A percentile compares a stretch with the other conserved stretches of the same genome.
Conservation (phyloP, 2,888 invertebrate genomes). For the Clostera curtula region DNA sequence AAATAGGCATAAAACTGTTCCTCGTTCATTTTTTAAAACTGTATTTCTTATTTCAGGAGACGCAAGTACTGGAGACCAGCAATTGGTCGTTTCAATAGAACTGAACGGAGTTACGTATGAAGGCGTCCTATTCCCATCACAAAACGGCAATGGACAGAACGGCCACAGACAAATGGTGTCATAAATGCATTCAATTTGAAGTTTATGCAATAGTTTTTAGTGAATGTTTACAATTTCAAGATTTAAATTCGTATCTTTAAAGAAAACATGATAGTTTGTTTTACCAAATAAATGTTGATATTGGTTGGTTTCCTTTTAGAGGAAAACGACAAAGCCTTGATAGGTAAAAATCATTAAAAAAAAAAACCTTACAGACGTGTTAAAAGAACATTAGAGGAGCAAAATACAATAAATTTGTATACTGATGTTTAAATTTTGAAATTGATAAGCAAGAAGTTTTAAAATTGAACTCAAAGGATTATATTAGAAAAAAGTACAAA, state of each 20-base stretch:
- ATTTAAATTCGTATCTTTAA: constrained; percentile 1
- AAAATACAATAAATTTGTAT: no score
- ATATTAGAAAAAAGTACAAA: constrained; percentile 32
- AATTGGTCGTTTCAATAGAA: constrained; percentile 95
- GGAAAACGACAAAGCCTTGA: no score
- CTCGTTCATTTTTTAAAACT: background rate
- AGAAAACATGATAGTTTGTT: background rate
- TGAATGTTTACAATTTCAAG: constrained; percentile 11
- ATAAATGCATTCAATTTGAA: constrained; percentile 28
- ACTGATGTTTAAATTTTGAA: constrained; percentile 12
- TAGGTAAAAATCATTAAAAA: no score
- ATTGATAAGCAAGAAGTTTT: constrained; percentile 18
- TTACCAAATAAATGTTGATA: no score
- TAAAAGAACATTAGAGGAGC: no score
- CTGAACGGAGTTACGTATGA: constrained; percentile 96
- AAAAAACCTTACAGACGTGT: no score
- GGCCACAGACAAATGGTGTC: constrained; percentile 65
- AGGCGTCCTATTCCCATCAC: constrained; percentile 87
- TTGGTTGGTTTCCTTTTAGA: no score
- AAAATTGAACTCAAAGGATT: constrained; percentile 23
- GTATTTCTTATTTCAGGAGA: constrained; percentile 77
- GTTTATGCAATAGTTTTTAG: constrained; percentile 3
- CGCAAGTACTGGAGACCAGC: constrained; percentile 88
- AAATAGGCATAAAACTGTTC: background rate
- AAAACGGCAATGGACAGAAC: constrained; percentile 55